These are phyloP conservation scores for Mythimna loreyi DNA, from an alignment of 2,888 invertebrate genomes.

Conservation along the genomic window DNA sequence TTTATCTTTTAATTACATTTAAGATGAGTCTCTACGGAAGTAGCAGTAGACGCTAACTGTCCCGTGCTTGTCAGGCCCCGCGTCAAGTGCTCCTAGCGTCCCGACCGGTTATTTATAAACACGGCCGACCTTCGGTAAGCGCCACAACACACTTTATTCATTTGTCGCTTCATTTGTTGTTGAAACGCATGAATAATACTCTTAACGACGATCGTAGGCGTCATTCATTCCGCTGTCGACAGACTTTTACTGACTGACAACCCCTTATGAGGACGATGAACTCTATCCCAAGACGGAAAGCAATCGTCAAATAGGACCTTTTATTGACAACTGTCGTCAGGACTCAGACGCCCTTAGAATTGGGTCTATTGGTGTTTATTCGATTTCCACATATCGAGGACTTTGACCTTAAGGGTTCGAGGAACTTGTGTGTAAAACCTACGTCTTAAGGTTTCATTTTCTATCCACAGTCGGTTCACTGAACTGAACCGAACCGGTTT, in stretches of 20 bases:
- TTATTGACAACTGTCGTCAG: conserved; percentile 28
- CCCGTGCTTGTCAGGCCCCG: conserved; percentile 29
- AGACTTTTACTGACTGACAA: conserved; percentile 52
- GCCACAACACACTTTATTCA: conserved; percentile 61
- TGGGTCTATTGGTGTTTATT: conserved; percentile 42
- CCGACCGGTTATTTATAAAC: conserved; percentile 66
- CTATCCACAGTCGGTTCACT: conserved; percentile 42
- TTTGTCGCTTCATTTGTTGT: conserved; percentile 60
- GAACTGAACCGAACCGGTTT: conserved; percentile 23
- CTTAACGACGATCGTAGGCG: conserved; percentile 64
- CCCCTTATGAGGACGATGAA: conserved; percentile 53
- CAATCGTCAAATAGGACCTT: conserved; percentile 59
- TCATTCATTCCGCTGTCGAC: conserved; percentile 62
- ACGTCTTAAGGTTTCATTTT: conserved; percentile 46
- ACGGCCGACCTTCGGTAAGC: conserved; percentile 61
- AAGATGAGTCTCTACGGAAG: conserved; percentile 15
- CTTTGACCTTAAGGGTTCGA: conserved; percentile 64
- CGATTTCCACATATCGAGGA: conserved; percentile 67
- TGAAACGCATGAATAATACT: conserved; percentile 65
- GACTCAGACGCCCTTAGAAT: conserved; percentile 44
- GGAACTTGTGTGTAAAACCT: conserved; percentile 40
- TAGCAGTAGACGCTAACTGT: conserved; percentile 27
- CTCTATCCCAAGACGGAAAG: conserved; percentile 45
- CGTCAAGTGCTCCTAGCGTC: conserved; percentile 53
- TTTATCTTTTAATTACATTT: conserved; percentile 18